phyloP scores from a whole-genome alignment of 1,140 invertebrate species.

The Dendrolimus punctatus region DNA sequence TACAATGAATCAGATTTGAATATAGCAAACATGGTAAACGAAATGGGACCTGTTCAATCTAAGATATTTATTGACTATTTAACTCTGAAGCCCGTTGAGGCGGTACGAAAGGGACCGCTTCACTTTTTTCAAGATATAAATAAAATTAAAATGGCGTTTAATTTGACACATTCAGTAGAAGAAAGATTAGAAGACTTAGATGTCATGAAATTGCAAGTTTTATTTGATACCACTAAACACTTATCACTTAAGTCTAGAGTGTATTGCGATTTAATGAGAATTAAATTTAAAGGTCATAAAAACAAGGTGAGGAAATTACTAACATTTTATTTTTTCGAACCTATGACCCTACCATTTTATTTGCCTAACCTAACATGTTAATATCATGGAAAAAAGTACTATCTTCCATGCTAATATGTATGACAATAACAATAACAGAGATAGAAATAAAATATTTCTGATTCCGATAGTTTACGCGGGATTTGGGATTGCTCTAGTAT shows the following conservation, averaged over 20 bases:
- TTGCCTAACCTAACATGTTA: no score
- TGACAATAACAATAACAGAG: no score
- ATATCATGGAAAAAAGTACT: no score
- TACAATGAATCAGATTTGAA: slow-evolving; percentile 50
- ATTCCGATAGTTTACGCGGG: no score
- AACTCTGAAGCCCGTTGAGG: slow-evolving; percentile 42
- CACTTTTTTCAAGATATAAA: slow-evolving; percentile 58
- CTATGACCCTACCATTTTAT: no score
- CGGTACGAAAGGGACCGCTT: slow-evolving; percentile 33
- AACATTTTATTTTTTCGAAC: neutral
- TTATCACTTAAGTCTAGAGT: slow-evolving; percentile 42
- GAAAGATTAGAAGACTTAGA: slow-evolving; percentile 54
- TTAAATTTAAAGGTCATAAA: slow-evolving; percentile 59
- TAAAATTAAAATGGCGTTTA: slow-evolving; percentile 57
- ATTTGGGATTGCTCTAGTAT: no score
- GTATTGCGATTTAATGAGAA: slow-evolving; percentile 48
- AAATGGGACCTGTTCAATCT: slow-evolving; percentile 28
- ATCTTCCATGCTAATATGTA: no score
- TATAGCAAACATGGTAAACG: slow-evolving; percentile 29
- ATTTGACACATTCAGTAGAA: slow-evolving; percentile 40
- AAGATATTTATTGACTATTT: slow-evolving; percentile 48
- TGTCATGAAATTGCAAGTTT: slow-evolving; percentile 54
- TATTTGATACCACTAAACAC: slow-evolving; percentile 61
- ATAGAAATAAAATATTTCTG: no score
- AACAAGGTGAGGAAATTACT: slow-evolving; percentile 39